Conservation (phyloP, 2,113 vertebrate genomes). For the Anarhynchus alexandrinus region DNA sequence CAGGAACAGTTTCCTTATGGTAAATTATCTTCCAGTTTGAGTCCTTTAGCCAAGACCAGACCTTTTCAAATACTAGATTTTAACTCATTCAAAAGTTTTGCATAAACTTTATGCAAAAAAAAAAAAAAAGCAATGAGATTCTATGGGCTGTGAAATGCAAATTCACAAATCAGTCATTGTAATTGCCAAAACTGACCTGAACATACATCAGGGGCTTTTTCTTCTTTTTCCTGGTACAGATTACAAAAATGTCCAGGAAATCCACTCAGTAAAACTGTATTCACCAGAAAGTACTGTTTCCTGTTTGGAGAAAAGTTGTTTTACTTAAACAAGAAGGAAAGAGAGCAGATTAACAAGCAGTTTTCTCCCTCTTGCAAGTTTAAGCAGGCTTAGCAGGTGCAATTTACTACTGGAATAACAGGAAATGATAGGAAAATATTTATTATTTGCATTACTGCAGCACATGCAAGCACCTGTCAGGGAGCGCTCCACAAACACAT, state of each 20-base stretch:
- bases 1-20: neutral
- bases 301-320: neutral
- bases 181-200: neutral
- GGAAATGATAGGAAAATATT: neutral
- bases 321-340: neutral
- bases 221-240: neutral
- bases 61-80: neutral
- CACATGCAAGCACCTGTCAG: neutral
- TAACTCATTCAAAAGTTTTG: neutral
- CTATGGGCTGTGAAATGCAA: neutral
- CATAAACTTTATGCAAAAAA: neutral
- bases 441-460: neutral
- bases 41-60: neutral
- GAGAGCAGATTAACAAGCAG: neutral
- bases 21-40: neutral
- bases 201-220: neutral
- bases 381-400: neutral
- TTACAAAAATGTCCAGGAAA: neutral
- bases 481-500: neutral
- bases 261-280: neutral
- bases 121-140: neutral
- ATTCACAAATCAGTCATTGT: neutral
- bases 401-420: neutral
- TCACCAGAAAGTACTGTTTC: neutral
- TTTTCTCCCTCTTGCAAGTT: neutral